phyloP scores from a whole-genome alignment of 1,140 invertebrate species.

The Campodea augens region DNA sequence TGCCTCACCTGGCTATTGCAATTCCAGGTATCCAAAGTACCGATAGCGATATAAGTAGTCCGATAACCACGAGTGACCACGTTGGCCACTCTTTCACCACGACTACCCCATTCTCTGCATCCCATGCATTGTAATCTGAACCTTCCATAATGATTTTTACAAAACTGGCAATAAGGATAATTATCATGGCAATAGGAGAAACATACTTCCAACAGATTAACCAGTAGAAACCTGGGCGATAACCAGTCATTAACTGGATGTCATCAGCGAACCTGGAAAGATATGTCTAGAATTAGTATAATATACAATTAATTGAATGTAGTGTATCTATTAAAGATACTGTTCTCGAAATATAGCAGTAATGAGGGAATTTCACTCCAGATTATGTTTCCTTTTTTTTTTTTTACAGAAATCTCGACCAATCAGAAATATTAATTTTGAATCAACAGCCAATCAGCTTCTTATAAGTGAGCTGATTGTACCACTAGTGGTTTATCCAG shows the following conservation, averaged over 20 bases:
- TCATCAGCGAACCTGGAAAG: conserved; percentile 63
- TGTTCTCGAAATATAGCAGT: neutral
- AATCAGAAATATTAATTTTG: too few relatives aligned
- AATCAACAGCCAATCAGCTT: too few relatives aligned
- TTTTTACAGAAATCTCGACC: too few relatives aligned
- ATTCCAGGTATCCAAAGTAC: conserved; percentile 73
- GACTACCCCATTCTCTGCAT: conserved; percentile 45
- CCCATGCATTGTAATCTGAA: conserved; percentile 71
- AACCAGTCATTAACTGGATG: conserved; percentile 85
- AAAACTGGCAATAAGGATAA: conserved; percentile 66
- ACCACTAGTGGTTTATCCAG: too few relatives aligned
- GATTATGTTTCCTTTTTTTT: too few relatives aligned
- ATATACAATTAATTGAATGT: too few relatives aligned
- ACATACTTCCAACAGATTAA: conserved; percentile 86
- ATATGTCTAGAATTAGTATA: too few relatives aligned
- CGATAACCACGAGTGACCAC: conserved; percentile 55
- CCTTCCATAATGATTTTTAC: conserved; percentile 60
- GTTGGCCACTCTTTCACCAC: conserved; percentile 56
- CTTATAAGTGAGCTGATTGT: too few relatives aligned
- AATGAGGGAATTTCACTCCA: too few relatives aligned
- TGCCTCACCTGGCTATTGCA: conserved; percentile 50
- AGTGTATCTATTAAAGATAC: too few relatives aligned
- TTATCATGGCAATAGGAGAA: conserved; percentile 74
- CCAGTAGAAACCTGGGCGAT: conserved; percentile 69
- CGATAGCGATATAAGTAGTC: conserved; percentile 51